Base-by-base conservation (phyloP, 2,888 invertebrate species). In the Phengaris alcon region DNA sequence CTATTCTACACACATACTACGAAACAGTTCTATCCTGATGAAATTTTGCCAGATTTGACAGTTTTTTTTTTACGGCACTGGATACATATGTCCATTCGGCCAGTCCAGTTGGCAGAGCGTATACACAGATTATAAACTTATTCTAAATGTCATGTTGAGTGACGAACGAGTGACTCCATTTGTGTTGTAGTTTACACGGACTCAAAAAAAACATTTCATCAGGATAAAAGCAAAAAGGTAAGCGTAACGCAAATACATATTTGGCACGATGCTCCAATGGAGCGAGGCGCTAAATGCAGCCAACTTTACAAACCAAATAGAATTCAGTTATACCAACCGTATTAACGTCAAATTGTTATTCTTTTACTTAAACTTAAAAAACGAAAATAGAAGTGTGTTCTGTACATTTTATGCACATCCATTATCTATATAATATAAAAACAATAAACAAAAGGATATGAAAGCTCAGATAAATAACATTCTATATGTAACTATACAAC, bases 1-100 rank as follows among this genome's bases (percentile, higher is more conserved):
- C 84, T 86, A 86, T 81, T 77, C 82, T 83, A 84, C 83, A 77
- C 79, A 83, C 81, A 77, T 85, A 88, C 85, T 78, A 79, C 84
- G 81, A 84, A 83, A 88, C 48, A 84, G 64, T 75, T 68, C 72
- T 64, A 84, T 85, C 83, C 85, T 86, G 87, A 79, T 83, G 82
- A 83, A 85, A 82, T 51, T 54, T 72, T 52, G 72, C 35, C 15
- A 64, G 55, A 6, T n/a, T 6, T 35, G 64, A 64, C 13, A 64
- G 64, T 64, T 22, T 64, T 64, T 35, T 35, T 64, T 35, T 6
- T 35, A 44, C 22, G 35, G 22, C 64, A 64, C 35, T 2, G 35
- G 35, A 1, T 12, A 13, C 35, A 22, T n/a, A n/a, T 15, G n/a
- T 70, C 15, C 10, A 6, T 10, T 5, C 51, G 10, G 48, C 70